Percentiles rank a stretch among this genome's conserved stretches.
phyloP scores from a whole-genome alignment of 2,113 vertebrate species.

The Poeciliopsis turrubarensis region DNA sequence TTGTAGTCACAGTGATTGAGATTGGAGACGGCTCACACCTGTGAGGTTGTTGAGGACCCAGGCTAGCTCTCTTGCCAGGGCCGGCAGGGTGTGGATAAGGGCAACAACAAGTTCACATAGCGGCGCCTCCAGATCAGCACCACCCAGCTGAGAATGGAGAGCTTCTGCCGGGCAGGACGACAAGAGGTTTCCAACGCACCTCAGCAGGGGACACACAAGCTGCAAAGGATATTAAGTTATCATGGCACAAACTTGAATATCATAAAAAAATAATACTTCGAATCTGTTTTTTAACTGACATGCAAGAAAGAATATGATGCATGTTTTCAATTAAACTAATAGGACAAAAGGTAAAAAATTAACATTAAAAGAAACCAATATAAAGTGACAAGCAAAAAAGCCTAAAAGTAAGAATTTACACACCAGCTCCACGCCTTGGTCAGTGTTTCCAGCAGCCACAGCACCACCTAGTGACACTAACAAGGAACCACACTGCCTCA shows the following conservation, averaged over 20 bases:
- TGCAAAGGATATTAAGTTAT: slow-evolving; percentile 43
- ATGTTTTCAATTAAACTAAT: background rate
- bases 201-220: slow-evolving; percentile 90
- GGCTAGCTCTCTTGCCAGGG: slow-evolving; percentile 85
- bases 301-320: background rate
- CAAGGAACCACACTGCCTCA: slow-evolving; percentile 80
- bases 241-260: no score
- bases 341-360: background rate
- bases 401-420: slow-evolving; percentile 23
- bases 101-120: slow-evolving; percentile 84
- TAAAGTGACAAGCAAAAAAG: background rate
- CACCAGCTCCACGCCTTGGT: slow-evolving; percentile 88
- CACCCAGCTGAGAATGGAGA: slow-evolving; percentile 53
- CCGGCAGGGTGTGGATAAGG: slow-evolving; percentile 80
- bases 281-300: background rate
- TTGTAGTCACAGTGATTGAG: background rate
- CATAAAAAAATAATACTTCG: background rate
- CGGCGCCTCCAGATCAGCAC: slow-evolving; percentile 79
- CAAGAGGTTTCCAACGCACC: slow-evolving; percentile 89
- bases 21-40: slow-evolving; percentile 67
- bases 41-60: slow-evolving; percentile 98
- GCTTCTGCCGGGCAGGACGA: slow-evolving; percentile 63
- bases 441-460: slow-evolving; percentile 68
- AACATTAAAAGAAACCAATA: background rate
- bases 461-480: slow-evolving; percentile 83